phyloP scores from a whole-genome alignment of 2,113 vertebrate genomes.

The Malurus elegans region DNA sequence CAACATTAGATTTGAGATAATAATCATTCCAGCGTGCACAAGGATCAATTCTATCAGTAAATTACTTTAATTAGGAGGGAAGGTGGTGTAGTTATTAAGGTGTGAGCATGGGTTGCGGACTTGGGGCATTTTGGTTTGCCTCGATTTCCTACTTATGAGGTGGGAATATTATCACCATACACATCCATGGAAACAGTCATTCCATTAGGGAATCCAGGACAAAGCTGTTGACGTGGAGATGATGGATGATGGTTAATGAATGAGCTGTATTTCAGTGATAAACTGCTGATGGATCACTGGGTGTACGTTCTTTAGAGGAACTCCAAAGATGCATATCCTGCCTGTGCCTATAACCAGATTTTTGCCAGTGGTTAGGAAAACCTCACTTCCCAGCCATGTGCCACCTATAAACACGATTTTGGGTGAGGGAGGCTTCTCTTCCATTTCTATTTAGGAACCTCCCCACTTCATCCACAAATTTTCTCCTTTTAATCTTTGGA shows the following conservation, averaged over 20 bases:
- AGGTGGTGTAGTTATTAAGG: not conserved
- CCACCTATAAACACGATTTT: not conserved
- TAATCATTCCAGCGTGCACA: not conserved
- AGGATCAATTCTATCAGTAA: constrained; percentile 14
- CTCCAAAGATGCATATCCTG: not conserved
- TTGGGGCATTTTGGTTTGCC: constrained; percentile 20
- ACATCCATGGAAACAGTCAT: not conserved
- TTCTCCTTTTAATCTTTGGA: not conserved
- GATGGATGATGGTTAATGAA: not conserved
- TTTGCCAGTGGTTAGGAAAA: not conserved
- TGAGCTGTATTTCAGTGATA: not conserved
- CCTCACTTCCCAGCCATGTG: not conserved
- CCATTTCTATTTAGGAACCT: not conserved
- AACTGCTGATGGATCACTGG: not conserved
- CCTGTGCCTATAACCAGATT: not conserved
- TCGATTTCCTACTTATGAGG: not conserved
- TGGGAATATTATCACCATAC: not conserved
- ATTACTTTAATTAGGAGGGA: constrained; percentile 20
- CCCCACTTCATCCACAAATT: not conserved
- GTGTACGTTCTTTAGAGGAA: not conserved
- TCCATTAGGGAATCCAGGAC: not conserved
- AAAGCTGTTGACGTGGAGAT: not conserved
- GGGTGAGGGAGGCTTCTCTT: not conserved
- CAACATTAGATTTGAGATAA: not conserved
- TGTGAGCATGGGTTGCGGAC: not conserved